A percentile compares a stretch with the other conserved stretches of the same genome.
phyloP scores from a whole-genome alignment of 2,888 invertebrate genomes.

The Rhynchonema sp. region DNA sequence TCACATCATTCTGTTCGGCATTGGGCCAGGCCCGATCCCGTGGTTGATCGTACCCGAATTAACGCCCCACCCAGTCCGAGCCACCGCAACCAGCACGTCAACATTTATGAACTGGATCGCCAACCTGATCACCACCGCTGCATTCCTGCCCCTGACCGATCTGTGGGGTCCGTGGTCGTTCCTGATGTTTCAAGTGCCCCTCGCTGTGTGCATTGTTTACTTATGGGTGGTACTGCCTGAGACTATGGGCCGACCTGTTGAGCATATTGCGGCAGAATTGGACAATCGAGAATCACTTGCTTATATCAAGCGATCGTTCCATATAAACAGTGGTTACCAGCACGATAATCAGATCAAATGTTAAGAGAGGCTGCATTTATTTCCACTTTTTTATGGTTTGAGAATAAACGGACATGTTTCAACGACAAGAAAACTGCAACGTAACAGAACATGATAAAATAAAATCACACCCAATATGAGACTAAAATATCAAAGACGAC shows the following conservation, averaged over 20 bases:
- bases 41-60: constrained; percentile 1
- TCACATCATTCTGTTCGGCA: background rate
- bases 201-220: background rate
- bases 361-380: too few species aligned
- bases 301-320: too few species aligned
- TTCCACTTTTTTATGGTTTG: too few species aligned
- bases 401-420: too few species aligned
- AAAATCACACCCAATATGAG: too few species aligned
- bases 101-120: background rate
- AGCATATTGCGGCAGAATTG: too few species aligned
- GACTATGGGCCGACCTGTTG: background rate
- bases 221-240: background rate
- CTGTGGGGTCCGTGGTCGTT: background rate
- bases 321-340: too few species aligned
- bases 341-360: too few species aligned
- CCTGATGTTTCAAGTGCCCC: background rate
- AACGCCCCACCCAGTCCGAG: background rate
- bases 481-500: too few species aligned
- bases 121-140: background rate
- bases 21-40: background rate
- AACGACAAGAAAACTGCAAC: too few species aligned
- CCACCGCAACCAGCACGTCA: background rate
- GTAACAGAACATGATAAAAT: too few species aligned
- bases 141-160: background rate
- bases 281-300: too few species aligned